Evolutionary conservation across 1,140 invertebrate species (phyloP), one percentile per base, ranked within the genome.

Genomic region (Drosophila setifemur): DNA sequence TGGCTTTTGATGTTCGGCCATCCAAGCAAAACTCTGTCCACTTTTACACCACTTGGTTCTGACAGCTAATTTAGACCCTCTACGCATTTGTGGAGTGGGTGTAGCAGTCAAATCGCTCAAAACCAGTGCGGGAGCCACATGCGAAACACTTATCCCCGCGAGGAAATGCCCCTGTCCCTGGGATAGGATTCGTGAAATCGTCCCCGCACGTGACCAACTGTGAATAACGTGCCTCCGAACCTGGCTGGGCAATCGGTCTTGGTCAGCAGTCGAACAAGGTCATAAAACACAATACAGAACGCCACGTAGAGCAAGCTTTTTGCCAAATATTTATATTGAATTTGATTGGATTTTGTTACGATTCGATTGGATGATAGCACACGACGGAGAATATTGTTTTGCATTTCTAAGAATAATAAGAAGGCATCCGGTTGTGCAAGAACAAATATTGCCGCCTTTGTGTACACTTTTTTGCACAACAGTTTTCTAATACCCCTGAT

Each of bases 11-110:
- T 72, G 72, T 79, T 49, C 28, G 39, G n/a, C 33, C 47, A 25
- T 40, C 12, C 40, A 45, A 9, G 33, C 21, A 37, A 54, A 26
- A 28, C 21, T 7, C 21, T 26, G 48, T 14, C 47, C 55, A 55
- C 23, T 42, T 26, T n/a, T 33, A 14, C 26, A n/a, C 23, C 61
- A 19, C 26, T 67, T 75, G 71, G 48, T 67, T 58, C 40, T 82
- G 77, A 73, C 67, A 82, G 72, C 57, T 76, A 76, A 82, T 76
- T 82, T 82, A 82, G 55, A 25, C 64, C 39, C 31, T 29, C 25
- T 57, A 44, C 43, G 33, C 25, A 44, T 37, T 52, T 25, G 18
- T 12, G 39, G 26, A 63, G 5, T 26, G 9, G n/a, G 14, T 7
- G 23, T 19, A 26, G 11, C 31, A 8, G 7, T 58, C 5, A 8